Conservation (phyloP, 2,113 vertebrate species). For the Fulica atra region DNA sequence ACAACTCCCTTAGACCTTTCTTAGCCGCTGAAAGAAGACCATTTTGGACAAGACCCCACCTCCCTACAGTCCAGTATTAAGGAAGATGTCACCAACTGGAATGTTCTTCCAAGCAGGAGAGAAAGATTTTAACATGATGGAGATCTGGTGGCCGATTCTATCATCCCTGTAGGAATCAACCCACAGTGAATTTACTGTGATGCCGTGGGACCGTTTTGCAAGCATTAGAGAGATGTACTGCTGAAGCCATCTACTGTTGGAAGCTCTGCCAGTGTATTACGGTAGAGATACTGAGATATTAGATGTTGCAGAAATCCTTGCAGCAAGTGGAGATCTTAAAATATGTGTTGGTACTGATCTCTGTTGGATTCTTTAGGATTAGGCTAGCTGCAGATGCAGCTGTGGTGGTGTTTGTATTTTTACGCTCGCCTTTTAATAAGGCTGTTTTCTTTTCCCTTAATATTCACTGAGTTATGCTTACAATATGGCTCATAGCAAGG, state of each 20-base stretch:
- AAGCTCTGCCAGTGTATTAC: not conserved
- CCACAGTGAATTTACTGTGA: not conserved
- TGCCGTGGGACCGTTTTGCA: accelerated
- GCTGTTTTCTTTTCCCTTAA: not conserved
- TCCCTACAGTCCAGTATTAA: not conserved
- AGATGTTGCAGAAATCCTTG: not conserved
- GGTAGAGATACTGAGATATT: not conserved
- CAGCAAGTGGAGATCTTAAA: not conserved
- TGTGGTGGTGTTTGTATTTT: not conserved
- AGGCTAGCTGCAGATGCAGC: not conserved
- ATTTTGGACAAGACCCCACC: not conserved
- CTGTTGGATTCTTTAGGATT: not conserved
- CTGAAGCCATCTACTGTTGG: not conserved
- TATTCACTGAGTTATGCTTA: constrained; percentile 23
- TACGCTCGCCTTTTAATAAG: constrained; percentile 3
- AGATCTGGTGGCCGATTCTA: not conserved
- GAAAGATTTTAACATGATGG: not conserved
- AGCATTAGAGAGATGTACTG: accelerated
- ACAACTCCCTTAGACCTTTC: not conserved
- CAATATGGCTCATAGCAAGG: constrained; percentile 52
- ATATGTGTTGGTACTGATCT: not conserved
- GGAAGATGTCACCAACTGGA: not conserved
- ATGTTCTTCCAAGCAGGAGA: not conserved
- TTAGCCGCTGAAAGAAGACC: not conserved
- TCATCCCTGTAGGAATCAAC: not conserved